These are phyloP conservation scores for Ispidina lecontei DNA, from an alignment of 2,797 vertebrate genomes.

Conservation along the genomic window DNA sequence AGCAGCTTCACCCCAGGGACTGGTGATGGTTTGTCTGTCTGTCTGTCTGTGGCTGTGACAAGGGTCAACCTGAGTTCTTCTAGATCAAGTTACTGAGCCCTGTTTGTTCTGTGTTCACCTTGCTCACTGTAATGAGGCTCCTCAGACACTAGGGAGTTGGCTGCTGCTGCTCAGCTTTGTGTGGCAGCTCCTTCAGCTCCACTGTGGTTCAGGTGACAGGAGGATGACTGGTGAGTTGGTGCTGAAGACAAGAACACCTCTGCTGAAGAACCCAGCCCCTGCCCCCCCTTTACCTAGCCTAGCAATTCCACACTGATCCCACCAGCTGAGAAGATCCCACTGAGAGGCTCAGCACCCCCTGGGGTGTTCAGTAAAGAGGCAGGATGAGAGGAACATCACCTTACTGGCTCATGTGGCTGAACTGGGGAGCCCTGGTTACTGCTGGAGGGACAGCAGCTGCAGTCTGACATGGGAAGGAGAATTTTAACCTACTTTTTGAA, in stretches of 20 bases:
- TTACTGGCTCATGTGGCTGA: neutral
- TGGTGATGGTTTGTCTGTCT: neutral
- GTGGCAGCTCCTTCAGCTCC: neutral
- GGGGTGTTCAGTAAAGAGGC: neutral
- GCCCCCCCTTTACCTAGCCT: neutral
- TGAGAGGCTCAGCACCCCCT: neutral
- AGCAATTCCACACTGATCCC: neutral
- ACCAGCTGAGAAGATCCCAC: no score
- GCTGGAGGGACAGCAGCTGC: neutral
- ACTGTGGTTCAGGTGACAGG: neutral
- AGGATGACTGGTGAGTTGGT: neutral
- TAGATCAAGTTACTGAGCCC: neutral
- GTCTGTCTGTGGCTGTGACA: fast-evolving
- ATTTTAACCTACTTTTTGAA: neutral
- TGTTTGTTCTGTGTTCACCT: neutral
- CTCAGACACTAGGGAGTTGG: neutral
- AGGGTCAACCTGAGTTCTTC: fast-evolving
- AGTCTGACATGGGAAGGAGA: neutral
- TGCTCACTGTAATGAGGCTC: neutral
- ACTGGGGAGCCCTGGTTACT: neutral
- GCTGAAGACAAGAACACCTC: neutral
- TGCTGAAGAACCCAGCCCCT: neutral
- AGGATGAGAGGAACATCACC: fast-evolving
- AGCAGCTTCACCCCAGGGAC: neutral
- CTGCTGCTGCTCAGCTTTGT: neutral